Evolutionary conservation across 2,113 vertebrate genomes (phyloP), one percentile per base, ranked within the genome.

Genomic region (Eurystomus gularis): DNA sequence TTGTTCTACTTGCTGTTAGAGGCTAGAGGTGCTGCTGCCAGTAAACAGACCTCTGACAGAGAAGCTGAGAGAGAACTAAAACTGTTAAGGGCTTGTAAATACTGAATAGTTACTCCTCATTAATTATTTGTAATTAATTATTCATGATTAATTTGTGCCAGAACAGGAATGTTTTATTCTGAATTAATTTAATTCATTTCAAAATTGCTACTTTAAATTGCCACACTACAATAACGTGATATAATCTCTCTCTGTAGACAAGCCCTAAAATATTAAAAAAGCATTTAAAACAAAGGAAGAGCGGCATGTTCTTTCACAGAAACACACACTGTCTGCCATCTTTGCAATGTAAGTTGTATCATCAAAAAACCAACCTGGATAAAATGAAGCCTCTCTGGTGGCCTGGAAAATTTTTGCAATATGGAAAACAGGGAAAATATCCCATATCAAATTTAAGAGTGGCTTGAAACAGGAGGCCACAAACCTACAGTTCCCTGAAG

Each of bases 121-220:
- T 97, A 96, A 95, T 96, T 96, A 96, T 96, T 95, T 95, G 78
- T 16, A 93, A 91, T 97, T 96, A 95, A 97, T 95, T 97, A 97
- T 97, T 96, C 92, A 96, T 96, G 82, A 97, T 94, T 96, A 94
- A 96, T 96, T 96, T 97, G 93, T 93, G 90, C 90, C 92, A 97
- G 94, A 94, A 96, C 84, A 95, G 78, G 82, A 93, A 95, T 96
- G 90, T 94, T 96, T 96, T 95, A 96, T 94, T 95, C 94, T 77
- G 93, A 94, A 93, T 96, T 96, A 96, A 96, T 96, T 96, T 96
- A 94, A 96, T 96, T 95, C 57, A 94, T 94, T 95, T 96, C 87
- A 96, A 96, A 94, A 96, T 94, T 95, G 93, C 94, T 91, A 85
- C 87, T 97, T 94, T 95, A 95, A 96, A 94, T 96, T 97, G 93